Evolutionary conservation across 1,140 invertebrate species (phyloP).

Genomic region (Brachionus rubens): DNA sequence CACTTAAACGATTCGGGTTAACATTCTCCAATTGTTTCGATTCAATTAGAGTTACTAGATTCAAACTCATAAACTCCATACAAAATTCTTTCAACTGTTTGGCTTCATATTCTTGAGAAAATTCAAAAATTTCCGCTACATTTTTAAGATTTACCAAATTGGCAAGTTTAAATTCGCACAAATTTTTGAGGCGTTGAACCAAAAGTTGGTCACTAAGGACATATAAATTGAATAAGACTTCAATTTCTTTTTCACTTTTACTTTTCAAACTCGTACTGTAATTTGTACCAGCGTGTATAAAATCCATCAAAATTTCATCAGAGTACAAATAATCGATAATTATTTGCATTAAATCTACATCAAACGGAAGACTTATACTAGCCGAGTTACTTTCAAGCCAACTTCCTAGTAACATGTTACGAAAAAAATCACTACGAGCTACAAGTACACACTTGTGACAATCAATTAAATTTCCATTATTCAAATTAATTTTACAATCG

Average conservation of each 20-base stretch:
- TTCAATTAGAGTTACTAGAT: constrained; percentile 69
- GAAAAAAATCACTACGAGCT: constrained; percentile 72
- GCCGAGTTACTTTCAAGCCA: constrained; percentile 64
- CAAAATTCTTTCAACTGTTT: constrained; percentile 67
- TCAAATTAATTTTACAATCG: constrained; percentile 66
- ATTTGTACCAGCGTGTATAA: not conserved
- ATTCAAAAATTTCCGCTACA: constrained; percentile 68
- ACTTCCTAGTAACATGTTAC: constrained; percentile 69
- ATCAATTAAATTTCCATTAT: constrained; percentile 64
- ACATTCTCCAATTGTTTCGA: constrained; percentile 55
- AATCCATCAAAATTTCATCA: constrained; percentile 61
- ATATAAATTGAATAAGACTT: constrained; percentile 67
- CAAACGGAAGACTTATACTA: constrained; percentile 58
- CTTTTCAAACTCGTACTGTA: constrained; percentile 25
- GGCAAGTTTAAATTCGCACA: constrained; percentile 67
- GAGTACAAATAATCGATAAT: constrained; percentile 70
- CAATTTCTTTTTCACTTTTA: constrained; percentile 62
- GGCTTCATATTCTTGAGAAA: constrained; percentile 66
- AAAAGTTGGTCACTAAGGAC: constrained; percentile 71
- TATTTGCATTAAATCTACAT: constrained; percentile 63
- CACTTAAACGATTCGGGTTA: constrained; percentile 31
- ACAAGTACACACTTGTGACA: constrained; percentile 73
- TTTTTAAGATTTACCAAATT: constrained; percentile 69
- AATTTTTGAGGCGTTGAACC: constrained; percentile 66
- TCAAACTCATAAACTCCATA: constrained; percentile 70